These are phyloP conservation scores for Equus przewalskii DNA, from an alignment of 2,113 vertebrate species.

Conservation along the genomic window DNA sequence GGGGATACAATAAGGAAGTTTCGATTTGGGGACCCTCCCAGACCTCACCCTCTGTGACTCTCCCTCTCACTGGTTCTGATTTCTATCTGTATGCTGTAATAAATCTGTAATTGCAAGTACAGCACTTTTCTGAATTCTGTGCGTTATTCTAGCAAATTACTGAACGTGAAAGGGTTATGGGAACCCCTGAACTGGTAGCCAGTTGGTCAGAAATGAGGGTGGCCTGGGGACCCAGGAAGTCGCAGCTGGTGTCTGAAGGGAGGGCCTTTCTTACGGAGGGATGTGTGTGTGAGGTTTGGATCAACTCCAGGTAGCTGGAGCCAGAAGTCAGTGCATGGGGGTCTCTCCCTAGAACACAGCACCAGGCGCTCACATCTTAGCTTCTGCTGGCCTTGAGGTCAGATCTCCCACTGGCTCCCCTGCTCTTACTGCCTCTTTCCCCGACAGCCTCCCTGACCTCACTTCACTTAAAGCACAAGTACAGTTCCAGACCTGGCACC, in stretches of 20 bases:
- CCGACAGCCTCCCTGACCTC: neutral
- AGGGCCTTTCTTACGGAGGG: neutral
- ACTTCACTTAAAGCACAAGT: neutral
- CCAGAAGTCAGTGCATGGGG: neutral
- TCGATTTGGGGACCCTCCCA: neutral
- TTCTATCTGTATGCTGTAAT: neutral
- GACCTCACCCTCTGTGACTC: neutral
- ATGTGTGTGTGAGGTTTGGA: too few species aligned
- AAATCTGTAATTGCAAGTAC: neutral
- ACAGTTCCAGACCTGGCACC: neutral
- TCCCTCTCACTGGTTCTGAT: neutral
- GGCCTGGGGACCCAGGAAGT: neutral
- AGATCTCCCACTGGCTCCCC: neutral
- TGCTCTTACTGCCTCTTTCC: neutral
- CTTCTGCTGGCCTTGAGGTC: neutral
- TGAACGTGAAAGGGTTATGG: neutral
- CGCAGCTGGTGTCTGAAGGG: neutral
- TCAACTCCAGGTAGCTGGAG: neutral
- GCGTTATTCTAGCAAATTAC: neutral
- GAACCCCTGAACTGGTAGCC: neutral
- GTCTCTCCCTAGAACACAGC: too few species aligned
- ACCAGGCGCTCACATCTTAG: too few species aligned
- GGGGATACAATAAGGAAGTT: neutral
- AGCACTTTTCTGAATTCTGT: neutral
- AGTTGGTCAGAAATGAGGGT: neutral